Base-by-base conservation (phyloP, 2,113 vertebrate genomes). In the Onychostoma macrolepis region DNA sequence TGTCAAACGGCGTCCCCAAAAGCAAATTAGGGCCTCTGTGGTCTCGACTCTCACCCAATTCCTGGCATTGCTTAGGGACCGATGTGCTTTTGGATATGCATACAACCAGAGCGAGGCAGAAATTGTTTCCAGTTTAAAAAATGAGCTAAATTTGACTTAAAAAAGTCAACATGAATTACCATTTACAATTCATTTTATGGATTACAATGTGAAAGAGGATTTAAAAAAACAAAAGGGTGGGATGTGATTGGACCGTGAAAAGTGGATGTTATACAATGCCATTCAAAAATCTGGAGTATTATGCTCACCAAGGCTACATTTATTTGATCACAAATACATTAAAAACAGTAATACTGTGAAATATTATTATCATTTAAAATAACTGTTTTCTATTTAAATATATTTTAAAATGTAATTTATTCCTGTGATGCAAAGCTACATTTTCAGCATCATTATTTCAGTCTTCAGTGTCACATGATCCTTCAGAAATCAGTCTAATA, bases 101-200 rank as follows among this genome's bases (percentile, higher is more conserved):
- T 6, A 13, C 26, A 12, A 13, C 38, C 63, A 71, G 41, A 50
- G 41, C 4, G 5, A 50, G 90, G 86, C 33, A 80, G 38, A 69
- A 83, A 83, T 21, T 24, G 43, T 83, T 90, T 91, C 90, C 89
- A 92, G 86, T 90, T 89, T 92, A 30, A 92, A 92, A 92, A 88
- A 88, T 82, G 61, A 91, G 88, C 91, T 89, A 92, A 83, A 74
- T 80, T 36, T 78, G 76, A 26, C 76, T 53, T 53, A 11, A 19
- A 30, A 53, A 80, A 26, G 26, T 78, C 45, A 78, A 26, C 38
- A n/a, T 63, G 24, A 80, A 13, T 61, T n/a, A 76, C n/a, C 38
- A 77, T 15, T 48, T 2, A 13, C 43, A 48, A 77, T 41, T 45
- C 2, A 26, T 76, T 76, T 26, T 4, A 30, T 26, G 0, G 1